Evolutionary conservation across 2,797 vertebrate species (phyloP).

Genomic region (Arnoldichthys spilopterus): DNA sequence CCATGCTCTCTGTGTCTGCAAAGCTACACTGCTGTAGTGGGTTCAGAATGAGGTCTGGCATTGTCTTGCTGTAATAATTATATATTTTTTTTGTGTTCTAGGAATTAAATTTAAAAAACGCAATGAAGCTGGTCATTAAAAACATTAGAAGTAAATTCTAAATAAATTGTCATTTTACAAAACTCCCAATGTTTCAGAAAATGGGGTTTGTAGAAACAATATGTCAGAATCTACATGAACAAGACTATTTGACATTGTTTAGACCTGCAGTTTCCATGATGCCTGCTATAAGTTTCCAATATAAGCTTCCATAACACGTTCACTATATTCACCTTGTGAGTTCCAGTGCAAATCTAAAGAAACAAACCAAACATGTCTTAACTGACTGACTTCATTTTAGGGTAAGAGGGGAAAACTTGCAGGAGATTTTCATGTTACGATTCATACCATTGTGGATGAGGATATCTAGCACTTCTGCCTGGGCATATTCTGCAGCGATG

Average conservation of each 20-base stretch:
- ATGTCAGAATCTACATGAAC: not conserved
- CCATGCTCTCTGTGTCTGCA: no score
- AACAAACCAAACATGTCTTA: not conserved
- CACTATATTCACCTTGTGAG: not conserved
- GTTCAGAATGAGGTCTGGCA: no score
- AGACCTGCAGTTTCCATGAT: not conserved
- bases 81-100: no score
- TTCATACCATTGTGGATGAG: conserved; percentile 86
- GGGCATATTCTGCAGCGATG: conserved; percentile 82
- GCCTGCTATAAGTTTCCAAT: not conserved
- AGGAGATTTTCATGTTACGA: no score
- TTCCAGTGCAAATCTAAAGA: not conserved
- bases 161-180: no score
- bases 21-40: no score
- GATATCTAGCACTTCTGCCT: conserved; percentile 82
- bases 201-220: no score
- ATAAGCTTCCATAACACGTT: not conserved
- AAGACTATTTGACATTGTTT: not conserved
- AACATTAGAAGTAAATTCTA: no score
- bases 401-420: not conserved
- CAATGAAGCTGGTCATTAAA: no score
- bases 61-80: no score
- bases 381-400: not conserved
- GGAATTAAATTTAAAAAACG: no score
- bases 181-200: no score